phyloP scores from a whole-genome alignment of 1,140 invertebrate species.

The Papilio glaucus region DNA sequence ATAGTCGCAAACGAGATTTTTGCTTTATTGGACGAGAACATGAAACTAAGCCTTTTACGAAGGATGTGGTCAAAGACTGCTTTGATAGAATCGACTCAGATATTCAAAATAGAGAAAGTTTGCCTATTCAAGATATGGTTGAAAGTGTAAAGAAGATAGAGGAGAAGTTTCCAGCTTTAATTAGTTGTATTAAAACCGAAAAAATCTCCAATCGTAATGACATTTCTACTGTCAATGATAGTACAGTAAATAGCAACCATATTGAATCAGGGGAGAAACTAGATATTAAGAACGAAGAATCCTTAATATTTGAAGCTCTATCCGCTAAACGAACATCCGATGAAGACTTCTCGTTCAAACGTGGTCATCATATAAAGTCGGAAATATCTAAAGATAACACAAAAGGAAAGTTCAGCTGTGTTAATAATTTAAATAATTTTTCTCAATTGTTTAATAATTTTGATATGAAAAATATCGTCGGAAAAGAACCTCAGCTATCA shows the following conservation, averaged over 20 bases:
- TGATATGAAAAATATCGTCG: slow-evolving; percentile 46
- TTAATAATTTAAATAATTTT: slow-evolving; percentile 54
- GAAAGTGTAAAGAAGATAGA: slow-evolving; percentile 27
- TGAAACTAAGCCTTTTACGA: slow-evolving; percentile 24
- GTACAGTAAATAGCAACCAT: slow-evolving; percentile 14
- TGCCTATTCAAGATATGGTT: neutral
- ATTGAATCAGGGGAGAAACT: slow-evolving; percentile 9
- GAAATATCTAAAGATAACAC: slow-evolving; percentile 27
- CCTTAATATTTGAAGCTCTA: neutral
- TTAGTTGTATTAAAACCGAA: slow-evolving; percentile 40
- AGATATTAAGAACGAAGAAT: slow-evolving; percentile 17
- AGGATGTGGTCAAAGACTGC: slow-evolving; percentile 27
- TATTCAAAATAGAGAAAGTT: slow-evolving; percentile 31
- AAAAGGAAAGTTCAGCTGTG: neutral
- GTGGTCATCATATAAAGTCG: slow-evolving; percentile 21
- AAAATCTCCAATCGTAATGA: slow-evolving; percentile 17
- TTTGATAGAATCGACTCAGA: slow-evolving; percentile 35
- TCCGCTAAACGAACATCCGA: slow-evolving; percentile 1
- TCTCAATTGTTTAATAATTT: slow-evolving; percentile 50
- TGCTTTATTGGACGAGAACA: slow-evolving; percentile 38
- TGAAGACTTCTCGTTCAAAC: slow-evolving; percentile 29
- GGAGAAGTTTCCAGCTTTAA: neutral
- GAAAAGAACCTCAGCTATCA: slow-evolving; percentile 56
- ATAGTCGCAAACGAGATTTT: slow-evolving; percentile 48
- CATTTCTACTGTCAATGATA: slow-evolving; percentile 18